A percentile compares a stretch with the other conserved stretches of the same genome.
phyloP scores from a whole-genome alignment of 2,113 vertebrate genomes.

The Corapipo altera region DNA sequence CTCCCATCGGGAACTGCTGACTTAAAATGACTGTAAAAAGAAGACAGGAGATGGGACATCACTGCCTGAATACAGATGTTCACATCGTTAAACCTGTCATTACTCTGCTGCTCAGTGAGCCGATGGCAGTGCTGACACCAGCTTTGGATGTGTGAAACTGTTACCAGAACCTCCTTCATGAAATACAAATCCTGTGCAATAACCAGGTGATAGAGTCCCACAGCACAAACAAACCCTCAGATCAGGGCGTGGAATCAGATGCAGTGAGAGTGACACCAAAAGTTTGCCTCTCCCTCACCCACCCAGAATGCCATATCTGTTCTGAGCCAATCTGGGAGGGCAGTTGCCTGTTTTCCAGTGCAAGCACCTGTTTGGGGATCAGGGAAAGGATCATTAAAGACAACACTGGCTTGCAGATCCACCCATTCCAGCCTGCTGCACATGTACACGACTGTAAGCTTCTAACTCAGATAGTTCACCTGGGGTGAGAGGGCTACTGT shows the following conservation, averaged over 20 bases:
- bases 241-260: background rate
- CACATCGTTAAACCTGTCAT: background rate
- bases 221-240: background rate
- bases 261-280: background rate
- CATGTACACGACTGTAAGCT: background rate
- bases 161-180: background rate
- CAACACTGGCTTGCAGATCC: background rate
- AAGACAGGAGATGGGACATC: rapidly evolving
- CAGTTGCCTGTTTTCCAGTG: background rate
- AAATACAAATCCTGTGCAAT: background rate
- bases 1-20: background rate
- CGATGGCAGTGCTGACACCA: background rate
- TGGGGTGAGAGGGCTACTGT: background rate
- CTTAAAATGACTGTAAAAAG: background rate
- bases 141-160: background rate
- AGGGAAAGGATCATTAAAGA: background rate
- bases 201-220: background rate
- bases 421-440: background rate
- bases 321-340: background rate
- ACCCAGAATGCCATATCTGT: background rate
- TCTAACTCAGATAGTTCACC: background rate
- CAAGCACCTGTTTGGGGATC: background rate
- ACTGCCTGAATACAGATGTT: background rate
- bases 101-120: background rate
- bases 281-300: background rate